phyloP scores from a whole-genome alignment of 2,797 vertebrate species.

The Limosa lapponica region DNA sequence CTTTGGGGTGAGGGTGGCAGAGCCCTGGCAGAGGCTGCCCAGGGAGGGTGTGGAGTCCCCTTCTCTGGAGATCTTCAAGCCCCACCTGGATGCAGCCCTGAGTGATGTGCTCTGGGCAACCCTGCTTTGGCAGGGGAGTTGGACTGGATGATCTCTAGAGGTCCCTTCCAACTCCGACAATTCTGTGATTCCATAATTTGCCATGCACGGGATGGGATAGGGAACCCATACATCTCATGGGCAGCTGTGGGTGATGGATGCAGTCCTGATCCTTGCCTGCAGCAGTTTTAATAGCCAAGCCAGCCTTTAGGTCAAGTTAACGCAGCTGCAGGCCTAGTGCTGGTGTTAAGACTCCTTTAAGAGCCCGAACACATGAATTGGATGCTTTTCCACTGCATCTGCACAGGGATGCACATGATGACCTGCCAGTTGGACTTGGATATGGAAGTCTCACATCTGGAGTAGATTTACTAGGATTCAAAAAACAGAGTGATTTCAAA shows the following conservation, averaged over 20 bases:
- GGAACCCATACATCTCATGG: neutral
- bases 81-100: no score
- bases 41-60: no score
- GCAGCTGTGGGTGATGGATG: neutral
- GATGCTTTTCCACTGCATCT: constrained; percentile 38
- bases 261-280: neutral
- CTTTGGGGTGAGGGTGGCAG: no score
- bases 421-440: constrained; percentile 35
- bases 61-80: no score
- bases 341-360: constrained; percentile 16
- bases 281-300: neutral
- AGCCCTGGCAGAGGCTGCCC: no score
- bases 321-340: neutral
- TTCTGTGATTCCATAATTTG: neutral
- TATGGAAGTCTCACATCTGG: constrained; percentile 40
- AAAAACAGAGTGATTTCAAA: constrained; percentile 11
- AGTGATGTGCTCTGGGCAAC: no score
- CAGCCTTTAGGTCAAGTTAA: neutral
- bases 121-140: no score
- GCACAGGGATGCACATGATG: constrained; percentile 4
- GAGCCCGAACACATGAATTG: neutral
- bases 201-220: neutral
- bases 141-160: no score
- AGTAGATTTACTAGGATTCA: constrained; percentile 27
- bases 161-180: no score